phyloP scores from a whole-genome alignment of 2,888 invertebrate genomes.

The Drosophila koepferae region DNA sequence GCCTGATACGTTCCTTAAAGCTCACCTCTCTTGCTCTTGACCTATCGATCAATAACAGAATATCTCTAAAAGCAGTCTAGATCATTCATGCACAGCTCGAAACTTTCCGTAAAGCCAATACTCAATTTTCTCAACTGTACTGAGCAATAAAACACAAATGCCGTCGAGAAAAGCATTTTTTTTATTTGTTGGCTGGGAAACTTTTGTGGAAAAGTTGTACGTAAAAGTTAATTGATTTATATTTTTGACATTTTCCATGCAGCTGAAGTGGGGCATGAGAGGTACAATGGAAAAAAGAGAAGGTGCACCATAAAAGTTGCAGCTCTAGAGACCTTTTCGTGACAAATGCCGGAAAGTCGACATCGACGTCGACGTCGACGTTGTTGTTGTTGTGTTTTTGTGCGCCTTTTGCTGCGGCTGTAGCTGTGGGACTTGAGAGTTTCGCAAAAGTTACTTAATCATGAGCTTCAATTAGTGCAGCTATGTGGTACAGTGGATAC shows the following conservation, averaged over 20 bases:
- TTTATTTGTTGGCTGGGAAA: slow-evolving; percentile 43
- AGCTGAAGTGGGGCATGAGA: background rate
- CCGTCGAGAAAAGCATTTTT: background rate
- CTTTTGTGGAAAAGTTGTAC: slow-evolving; percentile 56
- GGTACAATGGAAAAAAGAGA: slow-evolving; percentile 36
- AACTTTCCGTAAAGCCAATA: slow-evolving; percentile 6
- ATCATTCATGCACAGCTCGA: background rate
- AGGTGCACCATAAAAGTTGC: slow-evolving; percentile 62
- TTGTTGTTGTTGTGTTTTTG: slow-evolving; percentile 22
- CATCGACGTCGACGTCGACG: slow-evolving; percentile 24
- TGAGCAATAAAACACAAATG: background rate
- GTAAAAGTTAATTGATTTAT: slow-evolving; percentile 76
- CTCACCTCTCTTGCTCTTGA: background rate
- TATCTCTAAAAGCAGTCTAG: background rate
- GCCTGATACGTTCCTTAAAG: background rate
- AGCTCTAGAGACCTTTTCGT: slow-evolving; percentile 73
- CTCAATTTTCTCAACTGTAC: slow-evolving; percentile 6
- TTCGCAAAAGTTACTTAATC: slow-evolving; percentile 75
- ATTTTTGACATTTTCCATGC: slow-evolving; percentile 70
- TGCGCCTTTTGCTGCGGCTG: slow-evolving; percentile 19
- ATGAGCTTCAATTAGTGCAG: slow-evolving; percentile 74
- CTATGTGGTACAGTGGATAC: slow-evolving; percentile 17
- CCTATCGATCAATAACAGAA: no score
- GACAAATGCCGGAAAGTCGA: slow-evolving; percentile 68
- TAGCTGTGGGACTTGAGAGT: slow-evolving; percentile 38